Percentiles rank a stretch among this genome's conserved stretches.
Evolutionary conservation across 2,797 vertebrate species (phyloP).

Genomic region (Epinephelus malabaricus): DNA sequence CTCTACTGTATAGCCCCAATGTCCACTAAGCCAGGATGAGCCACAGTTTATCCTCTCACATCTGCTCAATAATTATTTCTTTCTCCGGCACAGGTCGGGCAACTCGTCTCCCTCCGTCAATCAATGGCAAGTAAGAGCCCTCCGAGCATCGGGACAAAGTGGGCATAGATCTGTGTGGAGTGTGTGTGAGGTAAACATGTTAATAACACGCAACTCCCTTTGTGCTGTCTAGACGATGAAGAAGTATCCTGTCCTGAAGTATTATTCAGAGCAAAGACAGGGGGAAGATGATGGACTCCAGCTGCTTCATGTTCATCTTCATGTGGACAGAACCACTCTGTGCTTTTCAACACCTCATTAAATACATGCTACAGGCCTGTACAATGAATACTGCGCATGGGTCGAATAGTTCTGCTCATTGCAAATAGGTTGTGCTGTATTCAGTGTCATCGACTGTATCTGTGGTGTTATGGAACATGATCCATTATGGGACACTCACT

Average conservation of each 20-base stretch:
- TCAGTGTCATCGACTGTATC: background rate
- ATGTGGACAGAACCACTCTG: background rate
- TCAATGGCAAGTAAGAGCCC: constrained; percentile 88
- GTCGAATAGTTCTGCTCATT: background rate
- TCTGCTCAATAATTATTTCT: constrained; percentile 89
- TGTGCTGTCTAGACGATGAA: background rate
- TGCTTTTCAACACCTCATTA: constrained; percentile 3
- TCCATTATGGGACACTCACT: background rate
- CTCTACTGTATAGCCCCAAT: constrained; percentile 27
- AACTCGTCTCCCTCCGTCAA: constrained; percentile 88
- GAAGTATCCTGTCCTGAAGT: background rate
- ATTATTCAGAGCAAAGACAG: background rate
- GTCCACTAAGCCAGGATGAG: constrained; percentile 63
- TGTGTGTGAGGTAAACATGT: constrained; percentile 75
- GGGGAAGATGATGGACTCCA: background rate
- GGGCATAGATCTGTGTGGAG: constrained; percentile 89
- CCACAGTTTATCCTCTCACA: constrained; percentile 89
- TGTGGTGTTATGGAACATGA: background rate
- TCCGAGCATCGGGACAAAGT: constrained; percentile 88
- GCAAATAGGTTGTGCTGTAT: background rate
- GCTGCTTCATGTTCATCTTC: background rate
- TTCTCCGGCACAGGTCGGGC: constrained; percentile 81
- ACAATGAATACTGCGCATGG: background rate
- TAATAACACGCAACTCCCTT: constrained; percentile 27
- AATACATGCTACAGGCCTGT: background rate